These are phyloP conservation scores for Hippocampus kuda DNA, from an alignment of 2,797 vertebrate genomes.

Conservation along the genomic window DNA sequence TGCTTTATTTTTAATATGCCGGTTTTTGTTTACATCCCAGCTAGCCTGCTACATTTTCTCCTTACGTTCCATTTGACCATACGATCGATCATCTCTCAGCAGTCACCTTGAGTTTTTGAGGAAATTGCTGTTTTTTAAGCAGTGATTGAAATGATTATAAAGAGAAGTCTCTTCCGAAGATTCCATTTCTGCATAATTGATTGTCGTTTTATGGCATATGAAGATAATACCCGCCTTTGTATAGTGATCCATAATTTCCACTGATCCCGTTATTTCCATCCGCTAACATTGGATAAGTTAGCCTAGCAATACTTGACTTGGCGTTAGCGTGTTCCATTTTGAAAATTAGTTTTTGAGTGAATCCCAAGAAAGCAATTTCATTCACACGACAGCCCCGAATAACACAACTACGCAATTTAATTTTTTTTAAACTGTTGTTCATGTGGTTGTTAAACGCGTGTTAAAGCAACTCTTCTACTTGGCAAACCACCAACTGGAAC, in stretches of 20 bases:
- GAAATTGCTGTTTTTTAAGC: neutral
- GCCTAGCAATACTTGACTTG: neutral
- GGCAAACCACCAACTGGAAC: neutral
- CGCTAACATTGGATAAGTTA: neutral
- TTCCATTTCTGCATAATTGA: neutral
- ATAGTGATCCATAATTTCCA: neutral
- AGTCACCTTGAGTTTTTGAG: neutral
- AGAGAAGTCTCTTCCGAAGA: neutral
- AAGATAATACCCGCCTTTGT: neutral
- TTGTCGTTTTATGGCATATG: neutral
- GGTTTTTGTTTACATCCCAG: too few relatives aligned
- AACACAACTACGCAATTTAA: neutral
- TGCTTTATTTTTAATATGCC: too few relatives aligned
- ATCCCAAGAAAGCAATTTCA: neutral
- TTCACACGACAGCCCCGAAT: neutral
- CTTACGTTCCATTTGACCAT: too few relatives aligned
- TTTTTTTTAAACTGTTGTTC: neutral
- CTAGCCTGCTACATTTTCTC: too few relatives aligned
- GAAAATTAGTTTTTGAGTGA: neutral
- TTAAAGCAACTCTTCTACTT: neutral
- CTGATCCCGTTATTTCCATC: neutral
- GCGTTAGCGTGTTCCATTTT: neutral
- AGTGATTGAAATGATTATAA: neutral
- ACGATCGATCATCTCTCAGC: neutral
- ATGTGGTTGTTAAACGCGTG: neutral